Evolutionary conservation across 2,888 invertebrate genomes (phyloP), one percentile per base, ranked within the genome.

Genomic region (Callyntrura sp.): DNA sequence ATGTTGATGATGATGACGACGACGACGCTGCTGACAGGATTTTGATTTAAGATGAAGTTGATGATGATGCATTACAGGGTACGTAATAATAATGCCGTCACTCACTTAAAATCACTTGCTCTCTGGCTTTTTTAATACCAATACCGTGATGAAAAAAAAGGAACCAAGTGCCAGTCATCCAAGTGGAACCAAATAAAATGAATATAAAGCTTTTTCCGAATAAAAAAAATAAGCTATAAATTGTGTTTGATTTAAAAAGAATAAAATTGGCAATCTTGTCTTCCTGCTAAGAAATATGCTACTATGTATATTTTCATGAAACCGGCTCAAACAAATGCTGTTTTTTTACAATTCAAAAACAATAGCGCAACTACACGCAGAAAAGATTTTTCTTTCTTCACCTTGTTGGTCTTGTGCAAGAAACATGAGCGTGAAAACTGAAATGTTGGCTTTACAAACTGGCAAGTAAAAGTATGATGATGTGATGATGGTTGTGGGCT

Each of bases 11-110:
- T 68, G 68, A 35, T 68, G 35, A 55, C 55, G 60, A 5, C n/a
- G n/a, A 14, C 43, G 65, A 35, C 43, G 68, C 35, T 68, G 35
- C 35, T 68, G 68, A 68, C 68, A 68, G 43, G 35, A 43, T 68
- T 14, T n/a, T 35, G 68, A 68, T 68, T 68, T 68, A 68, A 68
- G 68, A 68, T 68, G 68, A 68, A 68, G 68, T 68, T 68, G 68
- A 68, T 68, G 68, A 68, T 68, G 68, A 68, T 68, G 35, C 43
- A 68, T 68, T 68, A 68, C 43, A 68, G n/a, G 68, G 23, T 51
- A 14, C 51, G 23, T 51, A 14, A 11, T 60, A 60, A 68, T 43
- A 68, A 68, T 68, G 65, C 25, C 12, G 43, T 68, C 68, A 68
- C 14, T 68, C 68, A 43, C 68, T 60, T 23, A n/a, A 68, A 68